phyloP scores from a whole-genome alignment of 1,140 invertebrate species.

The Caenorhabditis latens region DNA sequence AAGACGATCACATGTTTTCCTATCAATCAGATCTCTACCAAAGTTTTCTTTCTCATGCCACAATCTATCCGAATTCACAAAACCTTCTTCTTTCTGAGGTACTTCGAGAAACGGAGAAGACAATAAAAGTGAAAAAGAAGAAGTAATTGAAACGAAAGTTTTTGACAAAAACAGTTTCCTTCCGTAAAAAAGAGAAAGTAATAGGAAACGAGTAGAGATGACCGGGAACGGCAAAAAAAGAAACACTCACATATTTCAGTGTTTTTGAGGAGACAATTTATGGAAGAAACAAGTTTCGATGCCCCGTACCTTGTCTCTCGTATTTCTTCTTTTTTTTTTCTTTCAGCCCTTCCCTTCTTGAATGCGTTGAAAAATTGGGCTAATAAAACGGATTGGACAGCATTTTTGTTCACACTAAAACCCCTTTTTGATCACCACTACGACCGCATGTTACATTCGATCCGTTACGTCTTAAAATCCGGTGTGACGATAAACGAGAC shows the following conservation, averaged over 20 bases:
- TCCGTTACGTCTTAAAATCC: conserved; percentile 42
- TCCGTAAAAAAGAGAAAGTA: neutral
- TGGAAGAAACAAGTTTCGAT: conserved; percentile 36
- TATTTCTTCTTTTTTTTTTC: conserved; percentile 14
- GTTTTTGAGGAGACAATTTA: conserved; percentile 10
- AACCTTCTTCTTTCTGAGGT: too few species aligned
- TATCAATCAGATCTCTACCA: conserved; percentile 9
- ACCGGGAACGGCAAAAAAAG: conserved; percentile 25
- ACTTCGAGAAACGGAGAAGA: neutral
- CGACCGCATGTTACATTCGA: neutral
- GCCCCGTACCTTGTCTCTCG: neutral
- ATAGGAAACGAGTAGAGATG: neutral
- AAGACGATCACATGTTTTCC: conserved; percentile 24
- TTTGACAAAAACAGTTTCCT: neutral
- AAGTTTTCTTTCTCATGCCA: neutral
- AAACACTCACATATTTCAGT: conserved; percentile 4
- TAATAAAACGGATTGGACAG: conserved; percentile 9
- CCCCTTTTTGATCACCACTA: neutral
- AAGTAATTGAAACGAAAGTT: neutral
- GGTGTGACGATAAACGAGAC: neutral
- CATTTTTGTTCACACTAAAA: neutral
- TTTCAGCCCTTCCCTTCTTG: neutral
- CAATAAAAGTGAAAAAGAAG: neutral
- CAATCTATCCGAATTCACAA: neutral
- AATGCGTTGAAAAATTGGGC: conserved; percentile 25